Percentiles rank a stretch among this genome's conserved stretches.
phyloP scores from a whole-genome alignment of 2,888 invertebrate species.

The Bembecia ichneumoniformis region DNA sequence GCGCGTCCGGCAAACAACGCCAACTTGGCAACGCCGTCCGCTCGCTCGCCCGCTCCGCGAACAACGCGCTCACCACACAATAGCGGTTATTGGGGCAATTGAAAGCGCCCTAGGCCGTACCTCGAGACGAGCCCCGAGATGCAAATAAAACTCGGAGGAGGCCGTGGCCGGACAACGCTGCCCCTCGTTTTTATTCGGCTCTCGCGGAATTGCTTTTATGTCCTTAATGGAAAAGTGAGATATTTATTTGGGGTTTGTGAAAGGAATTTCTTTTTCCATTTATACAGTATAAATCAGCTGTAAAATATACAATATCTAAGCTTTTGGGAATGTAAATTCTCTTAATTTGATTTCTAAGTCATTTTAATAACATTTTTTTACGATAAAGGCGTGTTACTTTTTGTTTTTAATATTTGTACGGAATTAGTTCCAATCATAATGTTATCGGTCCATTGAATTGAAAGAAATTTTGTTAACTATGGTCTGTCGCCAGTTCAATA shows the following conservation, averaged over 20 bases:
- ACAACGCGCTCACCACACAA: conserved; percentile 31
- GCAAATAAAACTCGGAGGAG: conserved; percentile 64
- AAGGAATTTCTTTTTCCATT: conserved; percentile 47
- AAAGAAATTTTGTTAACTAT: too few species aligned
- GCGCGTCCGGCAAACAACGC: conserved; percentile 11
- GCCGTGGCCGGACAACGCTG: conserved; percentile 60
- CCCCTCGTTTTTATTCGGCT: conserved; percentile 69
- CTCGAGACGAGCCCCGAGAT: conserved; percentile 52
- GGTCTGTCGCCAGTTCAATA: too few species aligned
- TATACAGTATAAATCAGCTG: conserved; percentile 8
- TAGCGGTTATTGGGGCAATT: conserved; percentile 65
- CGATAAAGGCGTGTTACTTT: too few species aligned
- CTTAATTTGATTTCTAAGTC: too few species aligned
- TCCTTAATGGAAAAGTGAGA: conserved; percentile 67
- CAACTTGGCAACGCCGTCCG: conserved; percentile 12
- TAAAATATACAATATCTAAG: background rate
- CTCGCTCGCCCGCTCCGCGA: conserved; percentile 6
- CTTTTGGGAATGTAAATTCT: too few species aligned
- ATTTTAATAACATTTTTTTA: too few species aligned
- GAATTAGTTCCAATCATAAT: too few species aligned
- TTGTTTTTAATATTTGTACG: too few species aligned
- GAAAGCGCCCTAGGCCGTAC: conserved; percentile 27
- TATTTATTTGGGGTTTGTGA: conserved; percentile 62
- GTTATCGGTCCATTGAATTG: too few species aligned
- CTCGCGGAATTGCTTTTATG: conserved; percentile 69